Evolutionary conservation across 2,797 vertebrate genomes (phyloP), one percentile per base, ranked within the genome.

Genomic region (Galagoides demidoff): DNA sequence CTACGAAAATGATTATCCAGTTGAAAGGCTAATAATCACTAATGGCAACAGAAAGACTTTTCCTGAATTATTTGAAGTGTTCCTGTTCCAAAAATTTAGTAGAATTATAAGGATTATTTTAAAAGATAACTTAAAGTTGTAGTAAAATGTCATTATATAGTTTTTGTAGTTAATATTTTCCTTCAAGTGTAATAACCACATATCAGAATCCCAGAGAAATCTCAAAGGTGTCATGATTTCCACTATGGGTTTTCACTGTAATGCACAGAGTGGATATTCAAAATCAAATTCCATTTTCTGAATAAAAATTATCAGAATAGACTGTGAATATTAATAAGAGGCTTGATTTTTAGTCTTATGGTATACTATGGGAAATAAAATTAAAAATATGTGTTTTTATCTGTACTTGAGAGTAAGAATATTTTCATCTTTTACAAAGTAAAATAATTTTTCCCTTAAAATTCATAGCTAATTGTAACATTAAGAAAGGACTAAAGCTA

Each of bases 151-250:
- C 52, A 79, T 91, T 74, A 7, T 25, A 59, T 49, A 45, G 8
- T 70, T 79, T 78, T 85, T 52, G 2, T 91, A 71, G n/a, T 61
- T 87, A 84, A 59, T 89, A 90, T 70, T 95, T 90, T 89, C 23
- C 68, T 66, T 91, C 22, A 55, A 66, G 29, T 52, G 55, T 73
- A 94, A 71, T 77, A 76, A 85, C 19, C 20, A 55, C 27, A 71
- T 89, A 93, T 92, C 25, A 95, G 92, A 87, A n/a, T 77, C 20
- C 20, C 43, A 61, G 55, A 55, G 66, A 91, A 92, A 85, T 92
- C 10, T 12, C 23, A 34, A 3, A 6, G 11, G 16, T 81, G 16
- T 52, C 27, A 25, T 61, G 1, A 29, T 95, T 90, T 77, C 34
- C 11, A 78, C 10, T 89, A 79, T n/a, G 61, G 8, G 78, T 87